Conservation (phyloP, 53 echinoderm and acorn worm genomes). For the Luidia sarsii region DNA sequence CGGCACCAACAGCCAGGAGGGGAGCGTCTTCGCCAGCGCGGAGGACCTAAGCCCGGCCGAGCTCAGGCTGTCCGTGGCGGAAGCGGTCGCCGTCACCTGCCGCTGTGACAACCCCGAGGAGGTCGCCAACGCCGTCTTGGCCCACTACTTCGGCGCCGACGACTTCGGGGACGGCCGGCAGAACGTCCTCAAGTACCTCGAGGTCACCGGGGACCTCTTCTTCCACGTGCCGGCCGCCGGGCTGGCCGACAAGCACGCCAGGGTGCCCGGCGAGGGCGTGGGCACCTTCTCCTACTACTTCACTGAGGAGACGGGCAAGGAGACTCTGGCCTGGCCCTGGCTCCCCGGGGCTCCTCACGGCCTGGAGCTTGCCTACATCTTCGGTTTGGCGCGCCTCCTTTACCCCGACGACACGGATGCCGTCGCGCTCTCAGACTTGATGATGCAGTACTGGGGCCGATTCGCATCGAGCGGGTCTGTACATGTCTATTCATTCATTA, state of each 20-base stretch:
- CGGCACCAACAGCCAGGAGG: conserved; percentile 29
- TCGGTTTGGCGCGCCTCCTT: neutral
- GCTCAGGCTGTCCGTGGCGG: neutral
- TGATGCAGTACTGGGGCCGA: conserved; percentile 63
- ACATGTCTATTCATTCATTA: neutral
- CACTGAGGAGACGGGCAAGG: conserved; percentile 25
- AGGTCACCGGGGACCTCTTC: conserved; percentile 3
- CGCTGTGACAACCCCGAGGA: conserved; percentile 20
- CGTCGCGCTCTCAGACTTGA: neutral
- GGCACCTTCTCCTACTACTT: conserved; percentile 34
- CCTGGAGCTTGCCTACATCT: conserved; percentile 24
- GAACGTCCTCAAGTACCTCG: conserved; percentile 16
- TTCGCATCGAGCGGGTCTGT: conserved; percentile 68
- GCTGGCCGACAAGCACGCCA: neutral
- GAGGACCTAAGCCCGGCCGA: neutral
- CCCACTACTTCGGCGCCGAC: conserved; percentile 23
- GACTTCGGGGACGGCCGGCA: conserved; percentile 5
- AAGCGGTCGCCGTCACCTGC: neutral
- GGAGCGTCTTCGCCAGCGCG: neutral
- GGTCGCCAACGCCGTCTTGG: conserved; percentile 1
- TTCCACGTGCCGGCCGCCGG: conserved; percentile 1
- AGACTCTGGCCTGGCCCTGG: neutral
- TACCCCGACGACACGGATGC: neutral
- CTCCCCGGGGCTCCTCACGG: conserved; percentile 30
- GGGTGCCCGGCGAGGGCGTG: neutral